Percentiles rank a stretch among this genome's conserved stretches.
phyloP scores from a whole-genome alignment of 53 echinoderm and acorn worm species.

The Temnopleurus reevesii region DNA sequence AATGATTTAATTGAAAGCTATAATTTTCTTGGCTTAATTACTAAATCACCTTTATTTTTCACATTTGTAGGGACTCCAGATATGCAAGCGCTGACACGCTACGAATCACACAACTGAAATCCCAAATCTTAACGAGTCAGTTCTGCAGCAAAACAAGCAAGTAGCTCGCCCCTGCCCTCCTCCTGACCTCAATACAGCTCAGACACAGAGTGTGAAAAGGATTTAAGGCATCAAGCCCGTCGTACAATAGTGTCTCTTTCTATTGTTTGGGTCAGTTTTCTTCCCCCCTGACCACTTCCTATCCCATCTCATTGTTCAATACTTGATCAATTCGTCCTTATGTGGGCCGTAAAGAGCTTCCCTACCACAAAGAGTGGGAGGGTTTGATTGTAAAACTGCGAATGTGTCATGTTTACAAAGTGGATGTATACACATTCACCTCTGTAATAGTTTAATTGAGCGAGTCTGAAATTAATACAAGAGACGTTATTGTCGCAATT shows the following conservation, averaged over 20 bases:
- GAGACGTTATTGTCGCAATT: no score
- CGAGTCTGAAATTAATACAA: no score
- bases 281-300: conserved; percentile 35
- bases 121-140: background rate
- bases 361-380: background rate
- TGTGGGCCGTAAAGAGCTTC: background rate
- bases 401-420: background rate
- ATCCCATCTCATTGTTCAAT: background rate
- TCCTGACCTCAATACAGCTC: background rate
- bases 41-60: no score
- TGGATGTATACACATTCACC: background rate
- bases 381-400: background rate
- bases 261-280: background rate
- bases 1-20: no score
- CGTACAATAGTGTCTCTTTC: conserved; percentile 35
- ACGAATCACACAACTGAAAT: background rate
- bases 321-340: background rate
- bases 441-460: no score
- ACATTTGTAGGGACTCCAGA: background rate
- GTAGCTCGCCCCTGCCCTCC: background rate
- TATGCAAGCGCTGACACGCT: background rate
- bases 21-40: no score
- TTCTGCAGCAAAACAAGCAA: background rate
- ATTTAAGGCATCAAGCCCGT: conserved; percentile 20
- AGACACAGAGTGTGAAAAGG: conserved; percentile 27